Evolutionary conservation across 2,888 invertebrate genomes (phyloP), one percentile per base, ranked within the genome.

Genomic region (Vesta saturnalis): DNA sequence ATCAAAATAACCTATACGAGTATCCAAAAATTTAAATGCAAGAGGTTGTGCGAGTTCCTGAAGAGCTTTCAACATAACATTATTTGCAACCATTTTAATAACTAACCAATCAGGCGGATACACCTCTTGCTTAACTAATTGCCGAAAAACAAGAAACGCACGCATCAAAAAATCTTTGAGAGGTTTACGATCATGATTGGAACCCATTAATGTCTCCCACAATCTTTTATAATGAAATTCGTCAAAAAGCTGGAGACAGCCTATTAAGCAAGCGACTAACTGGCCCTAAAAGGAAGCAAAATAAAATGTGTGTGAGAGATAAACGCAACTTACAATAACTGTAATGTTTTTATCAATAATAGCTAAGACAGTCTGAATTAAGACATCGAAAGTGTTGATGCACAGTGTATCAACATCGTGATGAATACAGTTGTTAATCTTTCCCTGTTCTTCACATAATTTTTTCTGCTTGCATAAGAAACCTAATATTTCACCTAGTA

Each of bases 91-190:
- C 85, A 97, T 92, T 80, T 94, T 90, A 82, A 97, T 92, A 10
- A 95, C 91, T 74, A 95, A 88, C 97, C 97, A 98, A 81, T 97
- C 96, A 0, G 90, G 87, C 0, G 96, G 94, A 77, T 94, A 97
- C 0, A 92, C 91, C 75, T 93, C 92, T 75, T 91, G 90, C 71
- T 91, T 90, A 19, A 95, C 92, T 23, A 95, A 87, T 82, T 94
- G 92, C 54, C 91, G 86, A 77, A 95, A 92, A 0, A 95, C 92
- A 5, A 93, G 85, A 79, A 97, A 91, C 0, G 94, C 92, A 70
- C 93, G 86, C 79, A 94, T 89, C 0, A 97, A 86, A 81, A 97
- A 95, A 77, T 95, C 95, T 81, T 96, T 95, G 0, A 95, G 83
- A 0, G 93, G 92, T 77, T 94, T 93, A 10, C 92, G 86, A 77